Base-by-base conservation (phyloP, 2,888 invertebrate genomes). In the Anorthoa munda region DNA sequence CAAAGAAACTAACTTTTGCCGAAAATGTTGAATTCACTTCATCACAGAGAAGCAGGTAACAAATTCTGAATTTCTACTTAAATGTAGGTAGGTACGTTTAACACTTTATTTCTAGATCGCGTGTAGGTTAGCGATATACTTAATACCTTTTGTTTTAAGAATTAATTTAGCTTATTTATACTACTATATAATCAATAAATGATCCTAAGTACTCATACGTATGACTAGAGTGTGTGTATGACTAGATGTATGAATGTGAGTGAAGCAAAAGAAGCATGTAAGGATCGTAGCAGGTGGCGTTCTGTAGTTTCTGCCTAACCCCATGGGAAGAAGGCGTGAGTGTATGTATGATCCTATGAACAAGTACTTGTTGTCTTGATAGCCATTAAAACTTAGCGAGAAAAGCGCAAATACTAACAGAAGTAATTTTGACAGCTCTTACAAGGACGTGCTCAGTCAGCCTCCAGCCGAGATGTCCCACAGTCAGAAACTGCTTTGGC, bases 401-500 rank as follows among this genome's bases (percentile, higher is more conserved):
- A 39, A 45, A 45, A 39, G 0, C 17, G 39, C 26, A 21, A 21
- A 51, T 56, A n/a, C 12, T 61, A 55, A 55, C 46, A 5, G 21
- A 18, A 5, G 2, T 55, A 23, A 31, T 59, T 31, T 74, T 56
- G 61, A 21, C 72, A 92, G 92, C 73, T 79, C 86, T 5, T 92
- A 92, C 86, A 94, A 92, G 66, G 91, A 92, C 2, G 79, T 85
- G 0, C 88, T 95, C 9, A 95, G 95, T 76, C 95, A 95, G 83
- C 94, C 95, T 1, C 87, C 90, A 0, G 61, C 85, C 2, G 87
- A 81, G 2, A 68, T 93, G 1, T 83, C 93, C 2, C 96, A 96
- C 58, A 88, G 87, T 2, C 91, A 96, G 73, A 92, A 90, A 59
- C 75, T 97, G 31, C 72, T 90, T 4, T 96, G 96, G 96, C 92